Base-by-base conservation (phyloP, 2,888 invertebrate species). In the Drosophila barbarae region DNA sequence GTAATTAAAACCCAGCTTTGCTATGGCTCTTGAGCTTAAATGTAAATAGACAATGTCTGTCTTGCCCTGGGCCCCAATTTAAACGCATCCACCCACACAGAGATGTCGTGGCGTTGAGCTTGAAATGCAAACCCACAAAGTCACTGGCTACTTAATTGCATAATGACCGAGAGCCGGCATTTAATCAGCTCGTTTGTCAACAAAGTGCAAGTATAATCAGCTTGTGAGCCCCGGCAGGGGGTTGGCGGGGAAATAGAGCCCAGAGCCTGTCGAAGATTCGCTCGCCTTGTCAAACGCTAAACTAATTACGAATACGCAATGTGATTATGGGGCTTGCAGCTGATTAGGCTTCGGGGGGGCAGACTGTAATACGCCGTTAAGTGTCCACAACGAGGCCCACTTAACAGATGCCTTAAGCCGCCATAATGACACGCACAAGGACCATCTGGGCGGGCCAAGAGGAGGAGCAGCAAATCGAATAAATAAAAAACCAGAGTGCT, bases 161-260 rank as follows among this genome's bases (percentile, higher is more conserved):
- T 83, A 79, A 79, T 85, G 74, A 76, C 63, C 70, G 67, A 76
- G 74, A 79, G 81, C 77, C 63, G 69, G 69, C 76, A 79, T 82
- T 82, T 79, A 79, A 79, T 84, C 79, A 79, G 79, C 64, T 85
- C 72, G 80, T 79, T 81, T 79, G 85, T 83, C 74, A 84, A 78
- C 80, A 83, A 85, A 79, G 74, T 79, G 83, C 83, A 79, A 82
- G 59, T 68, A 76, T 73, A 57, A 70, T 49, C 42, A 64, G 46
- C 34, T 30, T 8, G 28, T 10, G 53, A 30, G 35, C n/a, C n/a
- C 12, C 41, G 21, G 44, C 32, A 34, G 21, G 50, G 15, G 15
- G 26, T 34, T 13, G 12, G 26, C 10, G 15, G 35, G 12, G 26
- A 34, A 23, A 38, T 8, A 9, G 21, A 26, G 8, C n/a, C 35